phyloP scores from a whole-genome alignment of 2,113 vertebrate species.

The Forbesichthys agassizii region DNA sequence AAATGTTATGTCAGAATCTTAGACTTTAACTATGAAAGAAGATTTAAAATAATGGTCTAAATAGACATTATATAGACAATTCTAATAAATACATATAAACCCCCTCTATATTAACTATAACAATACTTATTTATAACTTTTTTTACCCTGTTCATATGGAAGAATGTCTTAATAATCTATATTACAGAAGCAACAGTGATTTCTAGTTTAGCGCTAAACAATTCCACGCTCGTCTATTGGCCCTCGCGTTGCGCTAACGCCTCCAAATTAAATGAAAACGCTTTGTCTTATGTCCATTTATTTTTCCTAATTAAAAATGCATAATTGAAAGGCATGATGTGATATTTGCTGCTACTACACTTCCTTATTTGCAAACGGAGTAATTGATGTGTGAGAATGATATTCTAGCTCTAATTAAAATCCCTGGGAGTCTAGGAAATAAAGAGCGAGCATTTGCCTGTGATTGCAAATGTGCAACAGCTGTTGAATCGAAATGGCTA shows the following conservation, averaged over 20 bases:
- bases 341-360: slow-evolving; percentile 43
- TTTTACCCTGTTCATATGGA: too few species aligned
- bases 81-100: too few species aligned
- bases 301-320: slow-evolving; percentile 44
- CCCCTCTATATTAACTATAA: too few species aligned
- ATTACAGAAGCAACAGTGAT: too few species aligned
- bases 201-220: not conserved
- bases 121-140: too few species aligned
- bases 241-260: not conserved
- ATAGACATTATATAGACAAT: too few species aligned
- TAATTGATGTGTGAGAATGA: slow-evolving; percentile 43
- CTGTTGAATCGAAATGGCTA: slow-evolving; percentile 3
- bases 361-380: slow-evolving; percentile 49
- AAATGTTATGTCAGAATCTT: too few species aligned
- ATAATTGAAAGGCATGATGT: slow-evolving; percentile 36
- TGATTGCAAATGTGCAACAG: slow-evolving; percentile 32
- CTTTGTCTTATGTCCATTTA: slow-evolving; percentile 28
- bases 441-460: slow-evolving; percentile 14
- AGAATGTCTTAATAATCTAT: too few species aligned
- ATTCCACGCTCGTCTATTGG: not conserved
- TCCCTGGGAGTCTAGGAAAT: slow-evolving; percentile 28
- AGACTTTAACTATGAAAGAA: too few species aligned
- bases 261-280: not conserved
- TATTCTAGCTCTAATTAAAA: slow-evolving; percentile 33
- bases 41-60: too few species aligned